phyloP scores from a whole-genome alignment of 2,113 vertebrate genomes.

The Neodontobutis hainanensis region DNA sequence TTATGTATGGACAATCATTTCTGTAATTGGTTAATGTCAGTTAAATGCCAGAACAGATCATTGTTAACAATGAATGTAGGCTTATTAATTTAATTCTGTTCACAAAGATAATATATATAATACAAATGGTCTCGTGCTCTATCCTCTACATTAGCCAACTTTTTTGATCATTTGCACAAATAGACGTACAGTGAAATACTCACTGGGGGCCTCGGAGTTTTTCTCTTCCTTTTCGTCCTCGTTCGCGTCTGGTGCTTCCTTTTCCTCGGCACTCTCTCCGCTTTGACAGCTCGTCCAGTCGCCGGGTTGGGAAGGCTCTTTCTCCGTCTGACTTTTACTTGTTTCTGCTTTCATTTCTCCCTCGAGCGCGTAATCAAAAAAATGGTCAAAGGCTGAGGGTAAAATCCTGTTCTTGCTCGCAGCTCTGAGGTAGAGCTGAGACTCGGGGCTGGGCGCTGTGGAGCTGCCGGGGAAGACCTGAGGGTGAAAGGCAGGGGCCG shows the following conservation, averaged over 20 bases:
- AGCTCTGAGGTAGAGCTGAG: slow-evolving; percentile 4
- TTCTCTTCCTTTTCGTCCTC: slow-evolving; percentile 84
- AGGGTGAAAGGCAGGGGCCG: slow-evolving; percentile 48
- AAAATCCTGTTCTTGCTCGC: slow-evolving; percentile 85
- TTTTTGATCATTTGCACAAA: background rate
- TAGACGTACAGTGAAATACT: slow-evolving; percentile 55
- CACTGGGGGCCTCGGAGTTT: slow-evolving; percentile 84
- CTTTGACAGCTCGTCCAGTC: slow-evolving; percentile 8
- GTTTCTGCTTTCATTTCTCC: slow-evolving; percentile 74
- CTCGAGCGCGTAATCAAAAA: slow-evolving; percentile 84
- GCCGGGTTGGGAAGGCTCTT: background rate
- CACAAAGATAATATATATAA: too few species aligned
- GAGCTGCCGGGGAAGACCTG: slow-evolving; percentile 55
- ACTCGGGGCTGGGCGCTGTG: slow-evolving; percentile 1
- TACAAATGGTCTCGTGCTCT: too few species aligned
- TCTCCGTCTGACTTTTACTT: slow-evolving; percentile 20
- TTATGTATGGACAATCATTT: too few species aligned
- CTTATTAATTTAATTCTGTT: too few species aligned
- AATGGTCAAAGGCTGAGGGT: slow-evolving; percentile 88
- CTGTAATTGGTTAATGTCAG: too few species aligned
- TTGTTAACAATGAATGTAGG: too few species aligned
- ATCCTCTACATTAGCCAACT: too few species aligned
- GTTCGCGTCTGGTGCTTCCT: slow-evolving; percentile 77
- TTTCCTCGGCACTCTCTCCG: slow-evolving; percentile 78
- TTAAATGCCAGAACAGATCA: too few species aligned